These are phyloP conservation scores for Passer domesticus DNA, from an alignment of 2,113 vertebrate genomes.

Conservation along the genomic window DNA sequence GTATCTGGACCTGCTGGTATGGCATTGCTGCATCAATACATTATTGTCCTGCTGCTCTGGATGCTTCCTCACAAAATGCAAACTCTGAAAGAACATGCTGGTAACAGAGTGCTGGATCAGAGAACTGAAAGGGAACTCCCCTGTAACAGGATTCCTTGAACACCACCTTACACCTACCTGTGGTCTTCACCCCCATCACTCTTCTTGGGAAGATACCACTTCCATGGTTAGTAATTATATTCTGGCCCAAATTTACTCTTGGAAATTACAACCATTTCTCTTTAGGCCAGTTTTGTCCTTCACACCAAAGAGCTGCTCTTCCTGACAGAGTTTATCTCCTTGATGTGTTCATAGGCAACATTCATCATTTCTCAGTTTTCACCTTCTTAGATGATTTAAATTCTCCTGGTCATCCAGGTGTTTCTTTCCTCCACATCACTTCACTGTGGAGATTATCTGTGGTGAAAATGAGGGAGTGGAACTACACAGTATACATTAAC, in stretches of 20 bases:
- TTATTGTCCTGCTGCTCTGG: background rate
- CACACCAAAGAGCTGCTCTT: background rate
- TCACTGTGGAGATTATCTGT: background rate
- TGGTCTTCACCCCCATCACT: background rate
- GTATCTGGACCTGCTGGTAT: background rate
- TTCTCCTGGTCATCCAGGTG: background rate
- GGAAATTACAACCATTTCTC: background rate
- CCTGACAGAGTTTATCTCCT: background rate
- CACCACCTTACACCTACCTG: background rate
- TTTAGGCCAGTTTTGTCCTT: background rate
- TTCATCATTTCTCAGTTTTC: background rate
- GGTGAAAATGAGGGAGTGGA: background rate
- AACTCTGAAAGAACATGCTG: background rate
- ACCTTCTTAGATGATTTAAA: background rate
- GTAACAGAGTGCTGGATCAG: background rate
- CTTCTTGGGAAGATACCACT: background rate
- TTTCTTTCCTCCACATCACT: background rate
- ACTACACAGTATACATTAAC: background rate
- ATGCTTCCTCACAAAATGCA: background rate
- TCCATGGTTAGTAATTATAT: background rate
- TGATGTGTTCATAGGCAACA: background rate
- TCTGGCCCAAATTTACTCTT: background rate
- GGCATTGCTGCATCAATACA: background rate
- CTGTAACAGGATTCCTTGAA: background rate
- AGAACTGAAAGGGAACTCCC: background rate